These are phyloP conservation scores for Microtus montanus DNA, from an alignment of 2,113 vertebrate species.

Conservation along the genomic window DNA sequence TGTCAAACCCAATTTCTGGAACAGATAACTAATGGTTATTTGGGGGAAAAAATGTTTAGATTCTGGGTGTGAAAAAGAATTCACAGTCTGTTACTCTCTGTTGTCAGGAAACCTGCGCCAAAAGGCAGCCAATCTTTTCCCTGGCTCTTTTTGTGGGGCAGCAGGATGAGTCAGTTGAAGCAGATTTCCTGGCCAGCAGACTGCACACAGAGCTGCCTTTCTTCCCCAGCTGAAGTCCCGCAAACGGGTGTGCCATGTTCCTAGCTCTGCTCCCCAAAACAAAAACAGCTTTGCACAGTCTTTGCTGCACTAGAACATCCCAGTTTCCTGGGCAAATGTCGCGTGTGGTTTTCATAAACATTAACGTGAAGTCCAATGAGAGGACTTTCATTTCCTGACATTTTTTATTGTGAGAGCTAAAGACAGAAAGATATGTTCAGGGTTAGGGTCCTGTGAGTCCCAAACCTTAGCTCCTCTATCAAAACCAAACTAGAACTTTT, in stretches of 20 bases:
- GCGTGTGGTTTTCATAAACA: slow-evolving; percentile 13
- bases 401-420: neutral
- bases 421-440: slow-evolving; percentile 19
- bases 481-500: neutral
- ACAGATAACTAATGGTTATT: neutral
- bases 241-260: slow-evolving; percentile 45
- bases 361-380: slow-evolving; percentile 15
- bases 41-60: neutral
- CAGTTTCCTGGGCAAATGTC: slow-evolving; percentile 52
- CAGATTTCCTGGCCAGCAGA: slow-evolving; percentile 53
- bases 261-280: neutral
- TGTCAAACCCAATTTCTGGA: neutral
- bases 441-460: neutral
- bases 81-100: neutral
- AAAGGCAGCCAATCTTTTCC: neutral
- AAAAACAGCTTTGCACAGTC: slow-evolving; percentile 26
- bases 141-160: slow-evolving; percentile 30
- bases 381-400: neutral
- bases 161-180: slow-evolving; percentile 60
- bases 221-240: slow-evolving; percentile 43
- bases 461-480: neutral
- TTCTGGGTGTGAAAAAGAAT: neutral
- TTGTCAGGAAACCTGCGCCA: slow-evolving; percentile 35
- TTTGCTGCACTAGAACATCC: neutral
- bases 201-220: slow-evolving; percentile 49